Base-by-base conservation (phyloP, 2,797 vertebrate genomes). In the Spheniscus humboldti region DNA sequence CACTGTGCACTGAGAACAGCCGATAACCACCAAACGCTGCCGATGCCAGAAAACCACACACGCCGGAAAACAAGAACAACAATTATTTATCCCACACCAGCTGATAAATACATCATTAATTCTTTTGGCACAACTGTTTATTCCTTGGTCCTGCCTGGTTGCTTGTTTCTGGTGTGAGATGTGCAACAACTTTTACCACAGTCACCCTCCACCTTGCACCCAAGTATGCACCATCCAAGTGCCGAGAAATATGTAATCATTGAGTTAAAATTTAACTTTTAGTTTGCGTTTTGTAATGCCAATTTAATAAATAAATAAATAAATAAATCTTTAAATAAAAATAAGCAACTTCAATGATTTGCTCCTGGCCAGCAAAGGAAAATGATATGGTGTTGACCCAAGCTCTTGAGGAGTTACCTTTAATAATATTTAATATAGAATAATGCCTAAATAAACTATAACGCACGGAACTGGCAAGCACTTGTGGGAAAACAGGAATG, bases 191-290 rank as follows among this genome's bases (percentile, higher is more conserved):
- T 37, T 57, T 5, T 10, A 41, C 19, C 41, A 41, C 33, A 6
- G 4, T 5, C 18, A 1, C 10, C 13, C 63, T 69, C 50, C 2
- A 2, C n/a, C 64, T 11, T 6, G 12, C 47, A 45, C 35, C 62
- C 41, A 10, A 2, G 4, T 0, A 48, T 0, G 4, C 33, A 43
- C 35, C 13, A 3, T 4, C 23, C 41, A 50, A 63, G 37, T 5
- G 37, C 33, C 71, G 16, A 45, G 60, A 53, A 87, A 87, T 2
- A 14, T 2, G 12, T 18, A 0, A 4, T 27, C n/a, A 22, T 4
- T 6, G 10, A 69, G 22, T 17, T 68, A 5, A 71, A 66, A 27
- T 16, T 62, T 22, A 84, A 45, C 20, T 71, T 78, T 3, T 7
- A 48, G 16, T 35, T 43, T 67, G 41, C 7, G 6, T 45, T 85